Evolutionary conservation across 1,140 invertebrate species (phyloP), one percentile per base, ranked within the genome.

Genomic region (Conus betulinus): DNA sequence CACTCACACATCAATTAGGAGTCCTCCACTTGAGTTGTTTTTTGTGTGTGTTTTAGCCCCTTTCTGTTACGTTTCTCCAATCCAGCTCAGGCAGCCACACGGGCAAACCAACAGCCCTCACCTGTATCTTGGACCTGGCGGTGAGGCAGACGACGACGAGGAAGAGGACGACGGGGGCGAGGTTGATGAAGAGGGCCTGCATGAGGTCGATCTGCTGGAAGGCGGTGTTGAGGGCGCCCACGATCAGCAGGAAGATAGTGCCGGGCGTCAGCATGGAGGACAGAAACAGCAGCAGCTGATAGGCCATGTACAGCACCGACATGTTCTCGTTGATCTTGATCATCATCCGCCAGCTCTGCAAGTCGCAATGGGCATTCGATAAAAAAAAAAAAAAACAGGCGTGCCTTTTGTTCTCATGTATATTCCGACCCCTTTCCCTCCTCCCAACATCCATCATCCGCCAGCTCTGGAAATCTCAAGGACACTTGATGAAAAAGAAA

Each of bases 241-340:
- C 96, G 88, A 97, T 94, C 95, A 97, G 96, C 11, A 97, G 95
- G 89, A 97, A 97, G 88, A 97, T 97, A 11, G 96, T 97, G 53
- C 96, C 97, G 5, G 97, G 97, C 27, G 96, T 96, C 6, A 97
- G 92, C 79, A 97, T 94, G 6, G 96, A 96, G 8, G 96, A 96
- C 13, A 96, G 91, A 92, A 97, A 96, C 90, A 94, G 88, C 23
- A 93, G 85, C 10, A 93, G 87, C 86, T 95, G 94, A 88, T 95
- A 95, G 7, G 91, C 25, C 17, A 95, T 93, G 87, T 93, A 94
- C 57, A 94, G 90, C 10, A 90, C 88, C 0, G 94, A 94, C 25
- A 95, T 93, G 88, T 94, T 93, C 88, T 94, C 93, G 84, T 94
- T 94, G 11, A 91, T 90, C 67, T 90, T 90, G 27, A 93, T 93